phyloP scores from a whole-genome alignment of 2,797 vertebrate species.

The Cichlasoma orientale region DNA sequence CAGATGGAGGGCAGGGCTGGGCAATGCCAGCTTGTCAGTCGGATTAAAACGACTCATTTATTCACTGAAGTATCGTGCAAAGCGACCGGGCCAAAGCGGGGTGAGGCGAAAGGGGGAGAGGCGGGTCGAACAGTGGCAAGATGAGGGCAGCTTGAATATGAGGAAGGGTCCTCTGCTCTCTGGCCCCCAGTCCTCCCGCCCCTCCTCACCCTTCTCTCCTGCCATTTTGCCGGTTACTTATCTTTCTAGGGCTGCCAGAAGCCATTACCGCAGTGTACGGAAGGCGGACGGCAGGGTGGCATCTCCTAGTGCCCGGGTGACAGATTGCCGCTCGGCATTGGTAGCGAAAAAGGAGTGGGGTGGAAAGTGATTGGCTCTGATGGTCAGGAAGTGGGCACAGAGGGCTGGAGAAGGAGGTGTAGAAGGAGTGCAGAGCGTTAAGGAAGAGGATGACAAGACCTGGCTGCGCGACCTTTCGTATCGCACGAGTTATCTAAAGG shows the following conservation, averaged over 20 bases:
- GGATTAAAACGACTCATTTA: conserved; percentile 99
- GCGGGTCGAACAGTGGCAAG: conserved; percentile 68
- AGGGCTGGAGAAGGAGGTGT: conserved; percentile 75
- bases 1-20: conserved; percentile 99
- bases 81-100: conserved; percentile 92
- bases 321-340: conserved; percentile 97
- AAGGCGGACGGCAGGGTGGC: conserved; percentile 96
- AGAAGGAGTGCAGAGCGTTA: conserved; percentile 79
- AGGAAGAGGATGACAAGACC: conserved; percentile 82
- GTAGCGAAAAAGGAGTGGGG: conserved; percentile 88
- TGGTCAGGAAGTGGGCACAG: conserved; percentile 93
- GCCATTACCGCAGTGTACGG: conserved; percentile 97
- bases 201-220: conserved; percentile 45
- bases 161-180: conserved; percentile 81
- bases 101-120: conserved; percentile 73
- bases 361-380: conserved; percentile 92
- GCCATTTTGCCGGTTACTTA: conserved; percentile 78
- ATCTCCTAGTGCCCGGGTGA: conserved; percentile 93
- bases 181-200: conserved; percentile 63
- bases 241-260: conserved; percentile 92
- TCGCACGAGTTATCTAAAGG: conserved; percentile 80
- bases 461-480: conserved; percentile 84
- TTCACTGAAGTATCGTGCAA: conserved; percentile 98
- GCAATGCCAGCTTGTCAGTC: conserved; percentile 99
- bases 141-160: conserved; percentile 64